Conservation (phyloP, 2,888 invertebrate genomes). For the Tiphia femorata region DNA sequence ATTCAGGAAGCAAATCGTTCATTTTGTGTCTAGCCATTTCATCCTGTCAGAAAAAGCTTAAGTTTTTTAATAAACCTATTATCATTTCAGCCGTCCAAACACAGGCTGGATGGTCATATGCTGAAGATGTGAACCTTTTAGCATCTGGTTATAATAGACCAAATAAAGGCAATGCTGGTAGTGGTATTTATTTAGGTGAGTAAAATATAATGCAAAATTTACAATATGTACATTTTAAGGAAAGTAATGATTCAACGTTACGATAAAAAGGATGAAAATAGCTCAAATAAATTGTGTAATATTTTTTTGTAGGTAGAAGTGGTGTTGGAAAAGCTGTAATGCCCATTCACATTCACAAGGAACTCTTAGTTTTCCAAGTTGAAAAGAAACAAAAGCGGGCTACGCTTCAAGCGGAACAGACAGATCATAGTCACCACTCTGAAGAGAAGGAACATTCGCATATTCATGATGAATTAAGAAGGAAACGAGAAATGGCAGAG, state of each 20-base stretch:
- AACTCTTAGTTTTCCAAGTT: background rate
- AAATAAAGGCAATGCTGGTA: conserved; percentile 65
- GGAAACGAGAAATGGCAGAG: background rate
- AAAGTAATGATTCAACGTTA: too few relatives aligned
- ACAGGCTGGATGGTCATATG: conserved; percentile 70
- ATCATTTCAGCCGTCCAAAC: conserved; percentile 64
- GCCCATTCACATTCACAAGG: conserved; percentile 3
- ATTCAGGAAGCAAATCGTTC: too few relatives aligned
- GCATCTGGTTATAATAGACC: conserved; percentile 70
- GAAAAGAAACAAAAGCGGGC: background rate
- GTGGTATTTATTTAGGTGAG: conserved; percentile 70
- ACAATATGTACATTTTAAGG: too few relatives aligned
- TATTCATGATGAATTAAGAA: conserved; percentile 12
- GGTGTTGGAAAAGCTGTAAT: conserved; percentile 50
- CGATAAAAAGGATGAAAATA: background rate
- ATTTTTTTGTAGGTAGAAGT: conserved; percentile 47
- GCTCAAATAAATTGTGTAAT: background rate
- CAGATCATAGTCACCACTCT: background rate
- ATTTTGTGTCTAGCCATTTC: too few relatives aligned
- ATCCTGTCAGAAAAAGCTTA: background rate
- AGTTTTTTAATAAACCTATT: too few relatives aligned
- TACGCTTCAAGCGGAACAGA: background rate
- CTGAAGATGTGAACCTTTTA: conserved; percentile 69
- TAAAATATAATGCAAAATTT: background rate
- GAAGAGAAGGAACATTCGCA: background rate